Base-by-base conservation (phyloP, 1,140 invertebrate genomes). In the Portunus trituberculatus region DNA sequence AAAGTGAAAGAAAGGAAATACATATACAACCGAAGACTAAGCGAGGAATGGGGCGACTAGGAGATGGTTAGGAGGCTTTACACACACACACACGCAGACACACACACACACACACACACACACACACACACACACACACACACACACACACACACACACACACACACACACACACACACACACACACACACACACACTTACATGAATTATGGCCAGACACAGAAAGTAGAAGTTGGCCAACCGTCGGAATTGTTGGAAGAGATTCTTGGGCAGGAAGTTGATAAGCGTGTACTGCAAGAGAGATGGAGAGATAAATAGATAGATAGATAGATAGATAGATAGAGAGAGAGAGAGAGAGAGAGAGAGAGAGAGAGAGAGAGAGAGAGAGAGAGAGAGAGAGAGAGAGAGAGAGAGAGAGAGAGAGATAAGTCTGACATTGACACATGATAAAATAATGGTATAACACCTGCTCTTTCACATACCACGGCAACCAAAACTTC, bases 221-320 rank as follows among this genome's bases (percentile, higher is more conserved):
- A 99, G 97, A 96, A 99, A 99, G 96, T 99, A 99, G 96, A 99
- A 98, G 97, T 99, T 99, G 48, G 98, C 98, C 52, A 99, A 97
- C 93, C 98, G 97, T 0, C 98, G 97, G 97, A 99, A 98, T 97
- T 99, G 98, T 96, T 99, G 98, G 96, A 98, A 98, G 46, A 99
- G 96, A 97, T 99, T 99, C 97, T 98, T 98, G 67, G 98, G 98
- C 87, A 99, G 96, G 96, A 99, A 99, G 97, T 98, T 98, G 97
- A 98, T 98, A 91, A 98, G 20, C 20, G 98, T 98, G 96, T 99
- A 99, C 97, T 96, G 95, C 31, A 93, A 76, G 67, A 76, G 67
- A 76, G 67, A 76, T 8, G n/a, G 67, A 76, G 67, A 76, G 67
- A 76, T 7, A 76, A 20, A 76, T 7, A 76, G 59, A 76, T 7